These are phyloP conservation scores for Melanotaenia parkinsoni DNA, from an alignment of 2,797 vertebrate species.

Conservation along the genomic window DNA sequence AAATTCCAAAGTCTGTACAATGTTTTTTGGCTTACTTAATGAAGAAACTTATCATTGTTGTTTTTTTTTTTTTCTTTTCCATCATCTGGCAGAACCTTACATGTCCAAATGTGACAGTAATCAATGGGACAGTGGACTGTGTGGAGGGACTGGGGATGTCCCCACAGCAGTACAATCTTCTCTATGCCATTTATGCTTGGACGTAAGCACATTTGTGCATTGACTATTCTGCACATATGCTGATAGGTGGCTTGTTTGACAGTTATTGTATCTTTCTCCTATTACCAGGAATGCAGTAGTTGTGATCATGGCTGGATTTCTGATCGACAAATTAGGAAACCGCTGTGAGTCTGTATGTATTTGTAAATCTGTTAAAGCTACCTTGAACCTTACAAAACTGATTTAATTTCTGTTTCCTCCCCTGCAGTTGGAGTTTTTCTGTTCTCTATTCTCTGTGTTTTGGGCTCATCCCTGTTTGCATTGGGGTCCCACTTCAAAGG, in stretches of 20 bases:
- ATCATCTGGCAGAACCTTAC: constrained; percentile 80
- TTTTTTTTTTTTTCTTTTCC: no score
- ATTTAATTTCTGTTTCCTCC: neutral
- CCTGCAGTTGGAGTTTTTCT: constrained; percentile 85
- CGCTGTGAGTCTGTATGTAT: constrained; percentile 75
- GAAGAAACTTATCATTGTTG: constrained; percentile 4
- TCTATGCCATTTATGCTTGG: constrained; percentile 87
- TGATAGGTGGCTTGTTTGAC: neutral
- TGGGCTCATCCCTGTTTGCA: constrained; percentile 87
- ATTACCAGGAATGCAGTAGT: constrained; percentile 84
- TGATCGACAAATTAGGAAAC: constrained; percentile 89
- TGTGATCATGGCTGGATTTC: constrained; percentile 87
- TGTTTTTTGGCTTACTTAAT: neutral
- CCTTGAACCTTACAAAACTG: neutral
- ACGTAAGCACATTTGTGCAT: constrained; percentile 61
- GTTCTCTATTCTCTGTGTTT: constrained; percentile 86
- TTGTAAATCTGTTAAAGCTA: neutral
- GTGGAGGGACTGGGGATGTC: constrained; percentile 86
- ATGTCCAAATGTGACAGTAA: constrained; percentile 79
- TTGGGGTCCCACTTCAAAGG: constrained; percentile 89
- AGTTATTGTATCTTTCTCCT: neutral
- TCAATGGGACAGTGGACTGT: constrained; percentile 78
- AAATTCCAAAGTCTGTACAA: constrained; percentile 2
- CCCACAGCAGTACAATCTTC: constrained; percentile 87
- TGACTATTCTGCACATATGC: neutral